Base-by-base conservation (phyloP, 2,888 invertebrate genomes). In the Trisateles emortualis region DNA sequence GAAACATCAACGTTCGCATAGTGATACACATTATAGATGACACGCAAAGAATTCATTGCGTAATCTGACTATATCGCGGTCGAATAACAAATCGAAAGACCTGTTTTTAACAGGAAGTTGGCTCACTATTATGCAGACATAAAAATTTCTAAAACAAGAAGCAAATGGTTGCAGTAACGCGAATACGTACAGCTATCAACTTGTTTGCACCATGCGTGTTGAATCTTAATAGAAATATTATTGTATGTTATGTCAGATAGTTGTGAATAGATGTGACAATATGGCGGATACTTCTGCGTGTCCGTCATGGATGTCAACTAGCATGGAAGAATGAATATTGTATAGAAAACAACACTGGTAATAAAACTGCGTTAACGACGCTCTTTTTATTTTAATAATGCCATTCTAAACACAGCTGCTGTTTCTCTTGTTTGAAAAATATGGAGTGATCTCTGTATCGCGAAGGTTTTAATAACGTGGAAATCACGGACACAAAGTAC, bases 101-200 rank as follows among this genome's bases (percentile, higher is more conserved):
- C 42, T 16, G 44, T 39, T 57, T 22, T 30, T 40, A 38, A 52
- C 24, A 42, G 40, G 53, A 50, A 54, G 26, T 26, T 52, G 1
- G 2, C 40, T 16, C 24, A 11, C 43, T 4, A 39, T 68, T 55
- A 60, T 52, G 41, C 43, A 68, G 49, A 47, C 38, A 35, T 33
- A 11, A 40, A 40, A 10, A 40, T 10, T 17, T 16, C 13, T 41
- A 11, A 33, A 41, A 41, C 29, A 10, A 26, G 26, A 41, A 26
- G 16, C 35, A 35, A 24, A 14, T 16, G 45, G 5, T 29, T 13
- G 44, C 24, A 17, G n/a, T n/a, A n/a, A n/a, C n/a, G 17, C 10
- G 17, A 13, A 29, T 11, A 36, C 26, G 17, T 24, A 47, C 26
- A 22, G 32, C 38, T 19, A 30, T 47, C 14, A 32, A 22, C 22